Percentiles rank a stretch among this genome's conserved stretches.
Conservation (phyloP, 1,140 invertebrate species). For the Brachionus sp. region DNA sequence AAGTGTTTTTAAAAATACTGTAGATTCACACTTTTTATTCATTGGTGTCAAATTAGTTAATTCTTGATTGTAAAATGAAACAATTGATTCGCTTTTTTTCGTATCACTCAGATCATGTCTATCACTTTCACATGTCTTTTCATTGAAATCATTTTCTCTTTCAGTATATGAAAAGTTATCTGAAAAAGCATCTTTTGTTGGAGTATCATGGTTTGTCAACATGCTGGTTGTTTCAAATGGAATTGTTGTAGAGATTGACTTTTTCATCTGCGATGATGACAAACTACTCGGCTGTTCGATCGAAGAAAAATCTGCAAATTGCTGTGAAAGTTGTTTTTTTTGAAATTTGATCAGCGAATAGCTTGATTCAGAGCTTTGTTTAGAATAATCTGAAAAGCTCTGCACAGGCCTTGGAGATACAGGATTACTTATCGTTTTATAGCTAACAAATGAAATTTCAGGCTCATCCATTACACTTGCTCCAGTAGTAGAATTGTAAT, state of each 20-base stretch:
- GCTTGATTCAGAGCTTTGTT: neutral
- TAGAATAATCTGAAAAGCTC: neutral
- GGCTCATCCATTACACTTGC: conserved; percentile 41
- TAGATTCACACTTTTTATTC: neutral
- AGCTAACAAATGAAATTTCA: conserved; percentile 41
- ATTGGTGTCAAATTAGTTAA: conserved; percentile 3
- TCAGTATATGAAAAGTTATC: neutral
- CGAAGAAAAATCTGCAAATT: conserved; percentile 37
- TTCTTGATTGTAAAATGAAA: conserved; percentile 9
- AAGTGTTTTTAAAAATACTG: neutral
- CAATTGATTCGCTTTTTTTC: conserved; percentile 1
- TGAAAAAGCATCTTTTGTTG: neutral
- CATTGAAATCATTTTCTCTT: neutral
- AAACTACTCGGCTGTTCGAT: neutral
- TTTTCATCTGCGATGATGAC: neutral
- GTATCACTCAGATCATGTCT: neutral
- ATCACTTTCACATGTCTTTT: neutral
- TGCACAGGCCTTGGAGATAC: neutral
- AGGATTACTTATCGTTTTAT: conserved; percentile 19
- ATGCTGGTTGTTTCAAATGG: conserved; percentile 13
- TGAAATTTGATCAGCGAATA: neutral
- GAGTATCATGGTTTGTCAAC: neutral
- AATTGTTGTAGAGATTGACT: neutral
- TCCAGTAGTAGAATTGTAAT: neutral
- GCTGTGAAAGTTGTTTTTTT: conserved; percentile 22